Evolutionary conservation across 2,113 vertebrate species (phyloP), one percentile per base, ranked within the genome.

Genomic region (Proteles cristata): DNA sequence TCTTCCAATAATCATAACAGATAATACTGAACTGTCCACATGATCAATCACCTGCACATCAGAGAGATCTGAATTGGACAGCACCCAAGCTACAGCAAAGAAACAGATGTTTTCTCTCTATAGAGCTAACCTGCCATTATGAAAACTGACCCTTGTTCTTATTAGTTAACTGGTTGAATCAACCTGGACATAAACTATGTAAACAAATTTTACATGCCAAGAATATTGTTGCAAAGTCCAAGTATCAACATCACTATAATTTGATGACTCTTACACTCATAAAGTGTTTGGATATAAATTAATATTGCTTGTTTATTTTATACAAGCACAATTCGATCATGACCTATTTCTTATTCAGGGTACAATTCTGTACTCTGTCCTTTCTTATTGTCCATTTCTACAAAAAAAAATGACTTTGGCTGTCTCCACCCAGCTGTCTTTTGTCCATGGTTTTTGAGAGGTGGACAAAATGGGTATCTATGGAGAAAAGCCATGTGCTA

Each of bases 301-400:
- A 61, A 31, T 39, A 61, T 68, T 73, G 83, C 33, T 74, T 91
- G 43, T 90, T 96, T 79, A 74, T 83, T 94, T 96, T 76, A 63
- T 53, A 63, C n/a, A 73, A 88, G 61, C n/a, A 35, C n/a, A 50
- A 12, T 83, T 86, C 43, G 61, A 39, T 66, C 16, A 87, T 35
- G 68, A 87, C 79, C 48, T 68, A 33, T 15, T 93, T 85, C 74
- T 92, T 79, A 79, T 53, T 79, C 48, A 53, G 17, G 5, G 31
- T 91, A 77, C n/a, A 96, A 39, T 58, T 91, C 39, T 95, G 61
- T 63, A 9, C 9, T 90, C 83, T 96, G 58, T 87, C 2, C 35
- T 94, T 97, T 43, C 15, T 92, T 84, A 96, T 94, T 76, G 65
- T 12, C 10, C 61, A 79, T 80, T 88, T 96, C 61, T 95, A 86